Conservation (phyloP, 2,113 vertebrate species). For the Heptranchias perlo region DNA sequence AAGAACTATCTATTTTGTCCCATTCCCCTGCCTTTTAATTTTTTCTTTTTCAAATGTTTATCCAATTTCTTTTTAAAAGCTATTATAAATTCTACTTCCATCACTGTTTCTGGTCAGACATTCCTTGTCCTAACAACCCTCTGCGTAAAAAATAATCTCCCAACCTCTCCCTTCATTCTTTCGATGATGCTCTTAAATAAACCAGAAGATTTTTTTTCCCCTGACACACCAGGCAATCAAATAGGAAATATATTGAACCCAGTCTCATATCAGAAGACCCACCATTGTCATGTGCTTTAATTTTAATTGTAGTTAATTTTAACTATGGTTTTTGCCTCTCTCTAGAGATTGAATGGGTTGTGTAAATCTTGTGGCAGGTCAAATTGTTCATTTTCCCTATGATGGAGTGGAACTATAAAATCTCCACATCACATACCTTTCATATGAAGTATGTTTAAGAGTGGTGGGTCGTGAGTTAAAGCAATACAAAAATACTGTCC, state of each 20-base stretch:
- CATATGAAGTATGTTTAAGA: not conserved
- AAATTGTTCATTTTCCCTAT: not conserved
- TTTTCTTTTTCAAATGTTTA: constrained; percentile 9
- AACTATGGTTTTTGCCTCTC: not conserved
- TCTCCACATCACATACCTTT: not conserved
- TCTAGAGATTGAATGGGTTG: not conserved
- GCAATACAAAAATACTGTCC: not conserved
- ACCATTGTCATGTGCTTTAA: not conserved
- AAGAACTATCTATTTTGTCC: not conserved
- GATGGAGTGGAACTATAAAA: not conserved
- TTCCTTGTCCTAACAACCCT: not conserved
- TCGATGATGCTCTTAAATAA: not conserved
- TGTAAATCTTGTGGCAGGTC: not conserved
- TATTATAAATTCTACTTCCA: not conserved
- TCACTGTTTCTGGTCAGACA: not conserved
- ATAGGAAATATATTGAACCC: not conserved
- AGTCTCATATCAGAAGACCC: not conserved
- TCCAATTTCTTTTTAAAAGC: not conserved
- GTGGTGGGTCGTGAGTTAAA: not conserved
- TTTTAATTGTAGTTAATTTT: not conserved
- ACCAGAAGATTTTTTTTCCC: not conserved
- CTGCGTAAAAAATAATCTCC: not conserved
- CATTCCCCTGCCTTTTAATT: not conserved
- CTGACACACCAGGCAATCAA: not conserved
- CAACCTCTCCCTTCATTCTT: not conserved